Conservation (phyloP, 1,140 invertebrate species). For the Amyelois transitella region DNA sequence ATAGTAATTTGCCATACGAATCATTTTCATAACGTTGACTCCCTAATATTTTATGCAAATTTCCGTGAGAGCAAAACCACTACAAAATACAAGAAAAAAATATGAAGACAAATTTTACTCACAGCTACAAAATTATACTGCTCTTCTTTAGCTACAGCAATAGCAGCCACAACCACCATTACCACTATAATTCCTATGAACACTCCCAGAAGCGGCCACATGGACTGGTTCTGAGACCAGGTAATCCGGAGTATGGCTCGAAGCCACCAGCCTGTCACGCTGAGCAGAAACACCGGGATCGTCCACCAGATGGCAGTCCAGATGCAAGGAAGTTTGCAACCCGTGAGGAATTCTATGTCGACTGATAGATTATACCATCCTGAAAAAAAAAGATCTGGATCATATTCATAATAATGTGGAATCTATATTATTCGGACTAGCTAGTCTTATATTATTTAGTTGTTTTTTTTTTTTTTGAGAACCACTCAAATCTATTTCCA, state of each 20-base stretch:
- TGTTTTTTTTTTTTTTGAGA: too few species aligned
- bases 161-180: constrained; percentile 47
- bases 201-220: constrained; percentile 53
- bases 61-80: not conserved
- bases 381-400: constrained; percentile 23
- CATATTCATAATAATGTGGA: too few species aligned
- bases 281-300: constrained; percentile 41
- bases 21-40: too few species aligned
- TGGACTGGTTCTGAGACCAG: constrained; percentile 30
- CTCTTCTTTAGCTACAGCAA: constrained; percentile 62
- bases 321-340: constrained; percentile 40
- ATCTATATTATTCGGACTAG: too few species aligned
- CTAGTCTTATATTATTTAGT: too few species aligned
- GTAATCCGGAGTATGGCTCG: constrained; percentile 30
- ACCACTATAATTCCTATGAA: constrained; percentile 48
- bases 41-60: too few species aligned
- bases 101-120: constrained; percentile 13
- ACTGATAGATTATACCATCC: constrained; percentile 53
- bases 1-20: too few species aligned
- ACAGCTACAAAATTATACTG: constrained; percentile 61
- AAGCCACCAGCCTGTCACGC: constrained; percentile 59
- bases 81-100: not conserved
- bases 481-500: too few species aligned
- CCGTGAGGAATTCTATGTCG: constrained; percentile 59
- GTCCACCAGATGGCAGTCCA: constrained; percentile 51